Percentiles rank a stretch among this genome's conserved stretches.
These are phyloP conservation scores for Caenorhabditis zanzibari DNA, from an alignment of 2,888 invertebrate genomes.

Conservation along the genomic window DNA sequence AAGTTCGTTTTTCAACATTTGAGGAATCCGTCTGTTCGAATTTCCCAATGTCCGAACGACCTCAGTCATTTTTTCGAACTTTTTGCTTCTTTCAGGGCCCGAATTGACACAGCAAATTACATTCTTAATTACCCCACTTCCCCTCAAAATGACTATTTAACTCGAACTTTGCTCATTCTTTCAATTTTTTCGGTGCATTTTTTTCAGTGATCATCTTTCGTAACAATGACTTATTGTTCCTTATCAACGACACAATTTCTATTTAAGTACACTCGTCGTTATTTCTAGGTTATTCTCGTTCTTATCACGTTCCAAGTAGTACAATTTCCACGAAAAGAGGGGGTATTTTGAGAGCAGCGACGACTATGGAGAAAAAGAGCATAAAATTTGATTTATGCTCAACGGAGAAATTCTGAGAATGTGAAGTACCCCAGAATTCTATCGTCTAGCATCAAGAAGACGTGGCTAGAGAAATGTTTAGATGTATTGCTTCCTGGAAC, in stretches of 20 bases:
- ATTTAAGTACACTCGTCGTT: not conserved
- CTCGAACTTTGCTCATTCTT: not conserved
- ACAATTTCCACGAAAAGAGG: constrained; percentile 2
- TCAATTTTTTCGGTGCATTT: not conserved
- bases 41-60: too few relatives aligned
- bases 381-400: constrained; percentile 19
- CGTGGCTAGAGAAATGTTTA: too few relatives aligned
- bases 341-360: too few relatives aligned
- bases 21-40: too few relatives aligned
- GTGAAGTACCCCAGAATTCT: constrained; percentile 5
- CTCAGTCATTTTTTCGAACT: not conserved
- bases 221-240: too few relatives aligned
- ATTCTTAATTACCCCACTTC: not conserved
- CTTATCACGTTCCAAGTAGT: not conserved
- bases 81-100: not conserved
- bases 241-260: not conserved
- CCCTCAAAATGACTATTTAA: too few relatives aligned
- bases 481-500: too few relatives aligned
- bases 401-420: too few relatives aligned
- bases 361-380: not conserved
- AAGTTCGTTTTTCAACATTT: too few relatives aligned
- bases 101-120: too few relatives aligned
- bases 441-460: too few relatives aligned
- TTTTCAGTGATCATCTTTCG: not conserved
- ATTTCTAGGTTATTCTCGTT: constrained; percentile 2